phyloP scores from a whole-genome alignment of 2,113 vertebrate species.

The Hemichromis elongatus region DNA sequence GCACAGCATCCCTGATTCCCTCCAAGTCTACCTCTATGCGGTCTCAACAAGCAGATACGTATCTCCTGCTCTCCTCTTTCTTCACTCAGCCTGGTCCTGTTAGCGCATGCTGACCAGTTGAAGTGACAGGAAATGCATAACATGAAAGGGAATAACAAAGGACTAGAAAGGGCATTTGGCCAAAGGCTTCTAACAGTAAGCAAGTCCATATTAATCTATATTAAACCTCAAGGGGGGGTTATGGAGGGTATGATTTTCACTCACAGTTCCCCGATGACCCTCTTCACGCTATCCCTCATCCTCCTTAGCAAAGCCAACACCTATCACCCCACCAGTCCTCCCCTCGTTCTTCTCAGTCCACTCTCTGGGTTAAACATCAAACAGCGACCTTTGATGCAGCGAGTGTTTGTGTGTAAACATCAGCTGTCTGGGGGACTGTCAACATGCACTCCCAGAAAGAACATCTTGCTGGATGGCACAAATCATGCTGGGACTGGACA shows the following conservation, averaged over 20 bases:
- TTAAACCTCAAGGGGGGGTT: not conserved
- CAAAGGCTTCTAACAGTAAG: not conserved
- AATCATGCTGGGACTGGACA: conserved; percentile 22
- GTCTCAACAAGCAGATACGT: not conserved
- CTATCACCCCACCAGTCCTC: not conserved
- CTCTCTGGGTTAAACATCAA: conserved; percentile 56
- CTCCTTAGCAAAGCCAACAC: not conserved
- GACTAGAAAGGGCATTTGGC: not conserved
- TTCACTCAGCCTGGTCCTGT: not conserved
- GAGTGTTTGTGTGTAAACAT: conserved; percentile 71
- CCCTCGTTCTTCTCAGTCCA: not conserved
- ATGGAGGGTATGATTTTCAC: not conserved
- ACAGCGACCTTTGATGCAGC: conserved; percentile 61
- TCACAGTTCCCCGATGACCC: not conserved
- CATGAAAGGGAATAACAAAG: not conserved
- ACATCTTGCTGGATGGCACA: conserved; percentile 4
- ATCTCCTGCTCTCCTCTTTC: not conserved
- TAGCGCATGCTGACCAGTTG: not conserved
- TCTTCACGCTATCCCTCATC: not conserved
- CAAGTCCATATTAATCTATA: not conserved
- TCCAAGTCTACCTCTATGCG: not conserved
- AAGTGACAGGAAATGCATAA: not conserved
- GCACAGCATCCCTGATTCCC: conserved; percentile 13
- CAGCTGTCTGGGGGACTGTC: conserved; percentile 45
- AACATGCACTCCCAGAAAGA: conserved; percentile 48